A percentile compares a stretch with the other conserved stretches of the same genome.
Conservation (phyloP, 2,888 invertebrate species). For the Drosophila anomelani region DNA sequence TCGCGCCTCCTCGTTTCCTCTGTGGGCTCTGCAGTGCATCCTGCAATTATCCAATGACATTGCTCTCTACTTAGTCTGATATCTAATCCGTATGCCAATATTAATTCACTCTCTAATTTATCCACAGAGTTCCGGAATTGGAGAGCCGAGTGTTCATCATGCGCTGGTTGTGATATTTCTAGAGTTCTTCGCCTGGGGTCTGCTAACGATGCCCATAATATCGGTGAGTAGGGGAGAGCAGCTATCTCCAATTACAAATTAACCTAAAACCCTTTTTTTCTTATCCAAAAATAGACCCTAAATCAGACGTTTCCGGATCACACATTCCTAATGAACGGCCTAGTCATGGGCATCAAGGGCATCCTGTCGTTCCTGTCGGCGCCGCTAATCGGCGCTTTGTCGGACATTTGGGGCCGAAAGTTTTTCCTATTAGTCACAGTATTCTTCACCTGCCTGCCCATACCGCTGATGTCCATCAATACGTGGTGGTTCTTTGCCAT, state of each 20-base stretch:
- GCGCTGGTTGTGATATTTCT: constrained; percentile 99
- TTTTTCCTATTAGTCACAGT: constrained; percentile 98
- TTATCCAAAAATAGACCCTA: constrained; percentile 87
- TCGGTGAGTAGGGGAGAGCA: constrained; percentile 75
- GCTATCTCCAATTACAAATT: no score
- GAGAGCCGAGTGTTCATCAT: constrained; percentile 98
- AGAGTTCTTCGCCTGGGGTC: constrained; percentile 99
- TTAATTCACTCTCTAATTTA: constrained; percentile 16
- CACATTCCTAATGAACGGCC: constrained; percentile 98
- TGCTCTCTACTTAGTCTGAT: constrained; percentile 21
- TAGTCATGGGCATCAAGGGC: constrained; percentile 99
- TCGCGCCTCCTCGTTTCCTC: constrained; percentile 3
- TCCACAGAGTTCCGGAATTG: constrained; percentile 92
- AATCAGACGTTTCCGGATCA: constrained; percentile 99
- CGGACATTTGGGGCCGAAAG: constrained; percentile 99
- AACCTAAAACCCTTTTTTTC: not conserved
- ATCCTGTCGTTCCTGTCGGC: constrained; percentile 98
- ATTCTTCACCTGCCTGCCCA: constrained; percentile 99
- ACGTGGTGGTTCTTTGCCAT: constrained; percentile 99
- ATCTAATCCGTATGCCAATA: constrained; percentile 10
- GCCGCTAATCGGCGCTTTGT: constrained; percentile 97
- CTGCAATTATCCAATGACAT: constrained; percentile 29
- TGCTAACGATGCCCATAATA: constrained; percentile 99
- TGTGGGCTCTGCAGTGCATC: constrained; percentile 14
- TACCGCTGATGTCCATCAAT: constrained; percentile 99